Evolutionary conservation across 2,888 invertebrate species (phyloP).

Genomic region (Calameuta idolon): DNA sequence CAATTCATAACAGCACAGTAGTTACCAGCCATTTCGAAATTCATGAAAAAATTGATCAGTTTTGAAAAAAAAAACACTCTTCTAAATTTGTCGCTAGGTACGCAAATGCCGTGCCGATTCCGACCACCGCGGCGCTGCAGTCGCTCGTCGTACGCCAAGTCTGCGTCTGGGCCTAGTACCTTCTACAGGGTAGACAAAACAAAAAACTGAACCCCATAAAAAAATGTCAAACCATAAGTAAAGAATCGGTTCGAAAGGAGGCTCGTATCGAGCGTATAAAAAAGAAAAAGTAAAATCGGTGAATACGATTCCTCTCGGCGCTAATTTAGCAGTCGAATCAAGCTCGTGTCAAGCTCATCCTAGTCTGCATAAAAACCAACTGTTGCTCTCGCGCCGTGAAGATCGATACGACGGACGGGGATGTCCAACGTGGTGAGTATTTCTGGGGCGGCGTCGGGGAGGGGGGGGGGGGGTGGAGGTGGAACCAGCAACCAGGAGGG

Average conservation of each 20-base stretch:
- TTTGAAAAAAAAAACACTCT: no score
- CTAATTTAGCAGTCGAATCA: slow-evolving; percentile 14
- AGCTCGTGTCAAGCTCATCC: slow-evolving; percentile 45
- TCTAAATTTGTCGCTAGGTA: no score
- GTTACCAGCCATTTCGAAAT: no score
- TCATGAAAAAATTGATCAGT: no score
- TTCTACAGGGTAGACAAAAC: not conserved
- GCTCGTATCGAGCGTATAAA: not conserved
- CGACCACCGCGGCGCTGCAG: no score
- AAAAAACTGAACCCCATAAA: not conserved
- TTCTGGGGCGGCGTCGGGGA: no score
- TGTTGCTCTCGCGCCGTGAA: slow-evolving; percentile 47
- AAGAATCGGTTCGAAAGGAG: not conserved
- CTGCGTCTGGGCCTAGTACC: no score
- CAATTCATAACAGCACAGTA: no score
- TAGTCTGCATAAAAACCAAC: slow-evolving; percentile 58
- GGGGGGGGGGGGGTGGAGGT: not conserved
- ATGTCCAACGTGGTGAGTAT: not conserved
- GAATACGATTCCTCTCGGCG: not conserved
- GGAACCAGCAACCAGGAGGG: not conserved
- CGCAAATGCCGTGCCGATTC: no score
- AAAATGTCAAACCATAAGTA: not conserved
- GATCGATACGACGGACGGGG: slow-evolving; percentile 43
- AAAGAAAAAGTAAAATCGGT: not conserved
- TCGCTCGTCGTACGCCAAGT: no score